Base-by-base conservation (phyloP, 2,113 vertebrate species). In the Anoplopoma fimbria region DNA sequence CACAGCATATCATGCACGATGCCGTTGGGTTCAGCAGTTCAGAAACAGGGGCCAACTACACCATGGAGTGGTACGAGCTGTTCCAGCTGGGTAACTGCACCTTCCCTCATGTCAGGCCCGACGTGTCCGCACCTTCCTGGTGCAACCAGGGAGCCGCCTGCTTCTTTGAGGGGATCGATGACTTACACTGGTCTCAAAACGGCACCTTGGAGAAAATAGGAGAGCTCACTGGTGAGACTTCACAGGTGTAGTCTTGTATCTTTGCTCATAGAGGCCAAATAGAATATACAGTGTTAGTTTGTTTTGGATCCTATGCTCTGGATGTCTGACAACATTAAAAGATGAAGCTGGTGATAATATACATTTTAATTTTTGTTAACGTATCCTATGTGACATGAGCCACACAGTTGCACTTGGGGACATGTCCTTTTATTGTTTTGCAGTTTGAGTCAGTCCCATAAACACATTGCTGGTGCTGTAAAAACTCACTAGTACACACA, bases 121-220 rank as follows among this genome's bases (percentile, higher is more conserved):
- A 94, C 3, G 19, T 92, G 64, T 78, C 73, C 0, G 95, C 96
- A 0, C 98, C 98, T 0, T 98, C 98, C 91, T 99, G 98, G 98
- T 99, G 98, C 91, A 99, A 99, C 91, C 98, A 99, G 86, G 98
- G 98, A 34, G 98, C 98, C n/a, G 98, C 98, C 55, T 99, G 98
- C 93, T 98, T 99, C 92, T 99, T 93, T 85, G 95, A 97, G 84
- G 97, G 97, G 83, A 98, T 99, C 76, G 97, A 99, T 84, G 97
- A 99, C 77, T 23, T 80, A 3, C 98, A 99, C 93, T 99, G 98
- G 98, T 96, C 95, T 47, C 96, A 97, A 92, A 99, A 99, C 33
- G 98, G 98, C 64, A 98, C 97, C 1, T 91, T 99, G 90, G 95
- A 97, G 91, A 95, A 95, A 14, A 82, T 99, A 45, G 95, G 96